Percentiles rank a stretch among this genome's conserved stretches.
Evolutionary conservation across 2,888 invertebrate species (phyloP).

Genomic region (Laspeyria flexula): DNA sequence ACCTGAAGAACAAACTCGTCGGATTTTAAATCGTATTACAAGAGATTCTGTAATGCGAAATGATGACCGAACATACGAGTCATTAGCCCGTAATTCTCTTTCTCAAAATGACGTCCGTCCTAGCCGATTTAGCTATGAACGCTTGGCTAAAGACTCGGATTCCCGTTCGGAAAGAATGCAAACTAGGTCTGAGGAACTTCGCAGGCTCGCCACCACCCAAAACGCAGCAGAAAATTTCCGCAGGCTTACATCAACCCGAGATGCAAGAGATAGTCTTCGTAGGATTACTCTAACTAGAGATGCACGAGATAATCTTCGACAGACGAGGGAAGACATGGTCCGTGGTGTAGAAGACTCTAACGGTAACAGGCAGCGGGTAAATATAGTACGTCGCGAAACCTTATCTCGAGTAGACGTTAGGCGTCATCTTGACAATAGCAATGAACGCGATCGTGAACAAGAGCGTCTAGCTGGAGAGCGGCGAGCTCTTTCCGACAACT

Average conservation of each 20-base stretch:
- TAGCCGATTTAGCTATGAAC: constrained; percentile 6
- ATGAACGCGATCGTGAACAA: constrained; percentile 13
- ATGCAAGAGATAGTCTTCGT: constrained; percentile 10
- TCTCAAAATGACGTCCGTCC: constrained; percentile 8
- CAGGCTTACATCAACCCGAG: constrained; percentile 10
- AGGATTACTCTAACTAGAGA: constrained; percentile 12
- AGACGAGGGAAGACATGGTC: constrained; percentile 4
- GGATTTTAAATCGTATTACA: not conserved
- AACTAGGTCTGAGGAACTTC: constrained; percentile 7
- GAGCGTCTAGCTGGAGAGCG: constrained; percentile 12
- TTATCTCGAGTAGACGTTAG: constrained; percentile 11
- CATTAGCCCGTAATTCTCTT: constrained; percentile 6
- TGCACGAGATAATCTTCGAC: constrained; percentile 10
- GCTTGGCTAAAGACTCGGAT: not conserved
- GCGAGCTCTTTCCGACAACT: constrained; percentile 14
- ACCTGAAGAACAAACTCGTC: constrained; percentile 11
- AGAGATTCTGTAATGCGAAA: constrained; percentile 11
- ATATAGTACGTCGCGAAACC: constrained; percentile 11
- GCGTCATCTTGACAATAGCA: constrained; percentile 8
- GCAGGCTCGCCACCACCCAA: constrained; percentile 8
- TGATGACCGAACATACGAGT: constrained; percentile 16
- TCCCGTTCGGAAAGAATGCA: constrained; percentile 10
- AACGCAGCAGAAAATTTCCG: constrained; percentile 10
- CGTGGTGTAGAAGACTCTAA: constrained; percentile 1
- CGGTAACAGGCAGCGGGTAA: constrained; percentile 12